Percentiles rank a stretch among this genome's conserved stretches.
Conservation (phyloP, 2,113 vertebrate genomes). For the Vulpes lagopus region DNA sequence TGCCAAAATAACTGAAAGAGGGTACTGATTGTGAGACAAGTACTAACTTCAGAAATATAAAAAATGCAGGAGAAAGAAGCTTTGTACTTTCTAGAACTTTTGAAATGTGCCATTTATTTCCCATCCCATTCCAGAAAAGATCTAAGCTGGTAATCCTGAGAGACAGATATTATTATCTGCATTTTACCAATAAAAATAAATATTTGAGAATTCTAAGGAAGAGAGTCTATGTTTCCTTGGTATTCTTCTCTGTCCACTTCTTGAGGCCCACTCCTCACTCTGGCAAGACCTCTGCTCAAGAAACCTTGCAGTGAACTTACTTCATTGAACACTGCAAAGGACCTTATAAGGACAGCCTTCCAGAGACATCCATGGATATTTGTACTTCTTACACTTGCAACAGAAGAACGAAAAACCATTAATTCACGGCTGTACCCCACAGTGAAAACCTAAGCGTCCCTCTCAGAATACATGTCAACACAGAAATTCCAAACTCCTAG, state of each 20-base stretch:
- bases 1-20: neutral
- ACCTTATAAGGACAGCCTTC: neutral
- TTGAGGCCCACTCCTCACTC: neutral
- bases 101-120: neutral
- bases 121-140: neutral
- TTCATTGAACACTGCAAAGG: neutral
- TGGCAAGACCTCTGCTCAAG: neutral
- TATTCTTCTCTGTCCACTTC: neutral
- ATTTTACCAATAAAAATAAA: neutral
- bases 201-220: neutral
- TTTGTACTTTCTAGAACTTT: neutral
- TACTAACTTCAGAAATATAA: conserved; percentile 16
- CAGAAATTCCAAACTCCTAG: neutral
- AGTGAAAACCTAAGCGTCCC: neutral
- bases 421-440: neutral
- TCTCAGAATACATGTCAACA: neutral
- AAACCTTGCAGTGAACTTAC: neutral
- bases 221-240: neutral
- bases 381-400: neutral
- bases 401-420: neutral
- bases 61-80: neutral
- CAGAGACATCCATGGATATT: fast-evolving
- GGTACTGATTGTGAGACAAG: neutral
- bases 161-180: neutral
- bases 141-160: neutral